Evolutionary conservation across 2,888 invertebrate species (phyloP), one percentile per base, ranked within the genome.

Genomic region (Eupithecia tripunctaria): DNA sequence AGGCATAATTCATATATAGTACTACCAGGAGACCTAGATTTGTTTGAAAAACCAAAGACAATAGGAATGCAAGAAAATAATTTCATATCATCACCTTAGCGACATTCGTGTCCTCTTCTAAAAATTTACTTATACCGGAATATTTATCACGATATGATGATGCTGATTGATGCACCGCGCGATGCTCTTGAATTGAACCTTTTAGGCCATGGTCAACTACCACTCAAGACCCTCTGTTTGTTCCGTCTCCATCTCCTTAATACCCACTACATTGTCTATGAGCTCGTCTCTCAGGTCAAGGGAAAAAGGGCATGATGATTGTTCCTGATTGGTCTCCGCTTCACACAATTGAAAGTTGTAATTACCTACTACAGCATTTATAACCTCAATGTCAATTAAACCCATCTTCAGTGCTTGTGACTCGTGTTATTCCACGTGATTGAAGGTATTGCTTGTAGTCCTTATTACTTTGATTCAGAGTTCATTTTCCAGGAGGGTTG

Each of bases 401-500:
- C 27, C 15, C 56, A 41, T 29, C 43, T 60, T 70, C 18, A 65
- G 25, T 69, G 25, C 62, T 36, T 8, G 62, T 38, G 41, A 32
- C 68, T 68, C 72, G 32, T 72, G 68, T 41, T 15, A 5, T n/a
- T 66, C 60, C 65, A 72, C 72, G 72, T 72, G 72, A 72, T 47
- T 63, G 65, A 68, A 70, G 51, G 18, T 56, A 27, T 8, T 25
- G 2, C 41, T 25, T 14, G 27, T 43, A 29, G 43, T 59, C 29
- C 14, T 63, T 62, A 41, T 21, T 7, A 43, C 36, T 12, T 43
- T 12, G 32, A 8, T 14, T 67, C 67, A 70, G 64, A 70, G 73
- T 59, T 67, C 27, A 67, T 29, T 70, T 73, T 73, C 56, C 59
- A 47, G 15, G 47, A 36, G 47, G 66, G 64, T 38, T 68, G 15